Evolutionary conservation across 92 coral and sea anemone genomes (phyloP).

Genomic region (Anthopleura xanthogrammica): DNA sequence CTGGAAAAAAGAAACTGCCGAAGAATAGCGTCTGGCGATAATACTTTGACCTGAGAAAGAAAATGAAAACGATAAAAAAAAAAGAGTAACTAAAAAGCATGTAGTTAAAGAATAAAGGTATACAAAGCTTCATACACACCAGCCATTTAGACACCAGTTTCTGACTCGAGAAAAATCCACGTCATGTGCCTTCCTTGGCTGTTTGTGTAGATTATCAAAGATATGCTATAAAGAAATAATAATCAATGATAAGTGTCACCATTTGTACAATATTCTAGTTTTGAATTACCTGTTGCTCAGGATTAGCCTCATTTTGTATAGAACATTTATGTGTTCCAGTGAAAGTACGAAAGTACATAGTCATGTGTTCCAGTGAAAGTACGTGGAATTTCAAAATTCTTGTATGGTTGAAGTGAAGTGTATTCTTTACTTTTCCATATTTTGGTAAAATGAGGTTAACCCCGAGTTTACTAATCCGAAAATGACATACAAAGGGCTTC

Average conservation of each 20-base stretch:
- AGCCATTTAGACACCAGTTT: conserved; percentile 97
- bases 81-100: not conserved
- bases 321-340: too few species aligned
- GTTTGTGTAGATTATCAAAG: conserved; percentile 81
- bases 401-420: too few species aligned
- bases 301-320: too few species aligned
- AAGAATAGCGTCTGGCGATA: conserved; percentile 90
- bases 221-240: conserved; percentile 56
- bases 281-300: too few species aligned
- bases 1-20: conserved; percentile 88
- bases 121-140: conserved; percentile 37
- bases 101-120: not conserved
- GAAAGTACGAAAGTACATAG: too few species aligned
- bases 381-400: too few species aligned
- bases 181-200: conserved; percentile 86
- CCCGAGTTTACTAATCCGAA: not conserved
- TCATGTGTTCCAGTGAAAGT: too few species aligned
- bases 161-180: conserved; percentile 96
- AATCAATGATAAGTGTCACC: not conserved
- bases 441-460: too few species aligned
- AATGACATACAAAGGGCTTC: not conserved
- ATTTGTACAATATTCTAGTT: too few species aligned
- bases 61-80: not conserved
- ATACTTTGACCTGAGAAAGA: conserved; percentile 76
- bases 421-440: not conserved